Evolutionary conservation across 1,140 invertebrate genomes (phyloP).

Genomic region (Zaprionus tsacasi): DNA sequence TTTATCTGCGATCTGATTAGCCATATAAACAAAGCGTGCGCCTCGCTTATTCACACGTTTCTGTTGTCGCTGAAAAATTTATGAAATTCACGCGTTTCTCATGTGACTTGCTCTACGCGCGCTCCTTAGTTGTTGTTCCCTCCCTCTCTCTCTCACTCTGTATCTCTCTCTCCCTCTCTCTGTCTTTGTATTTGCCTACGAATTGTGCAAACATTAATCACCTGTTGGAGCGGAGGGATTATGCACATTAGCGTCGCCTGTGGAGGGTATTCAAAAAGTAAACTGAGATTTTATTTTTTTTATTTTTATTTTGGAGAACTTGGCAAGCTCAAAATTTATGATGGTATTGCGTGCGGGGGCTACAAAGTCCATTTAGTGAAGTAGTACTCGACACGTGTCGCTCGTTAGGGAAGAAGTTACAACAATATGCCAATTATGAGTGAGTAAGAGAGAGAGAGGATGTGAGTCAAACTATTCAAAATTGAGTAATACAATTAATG

Average conservation of each 20-base stretch:
- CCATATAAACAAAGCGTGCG: constrained; percentile 63
- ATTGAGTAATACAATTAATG: constrained; percentile 13
- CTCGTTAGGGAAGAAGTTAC: constrained; percentile 26
- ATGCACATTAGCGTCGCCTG: constrained; percentile 33
- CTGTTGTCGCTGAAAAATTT: constrained; percentile 59
- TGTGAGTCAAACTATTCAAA: neutral
- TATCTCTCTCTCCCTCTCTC: constrained; percentile 18
- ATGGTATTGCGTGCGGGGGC: constrained; percentile 32
- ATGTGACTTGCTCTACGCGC: constrained; percentile 59
- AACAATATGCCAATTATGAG: constrained; percentile 12
- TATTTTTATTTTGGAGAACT: constrained; percentile 17
- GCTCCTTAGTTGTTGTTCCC: neutral
- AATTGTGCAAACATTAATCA: constrained; percentile 71
- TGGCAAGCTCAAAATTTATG: constrained; percentile 20
- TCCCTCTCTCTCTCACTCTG: constrained; percentile 23
- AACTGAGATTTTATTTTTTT: neutral
- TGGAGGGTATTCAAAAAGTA: neutral
- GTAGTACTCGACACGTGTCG: constrained; percentile 33
- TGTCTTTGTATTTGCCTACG: constrained; percentile 34
- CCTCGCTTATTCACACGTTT: constrained; percentile 70
- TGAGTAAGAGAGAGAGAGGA: neutral
- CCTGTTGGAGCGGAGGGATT: constrained; percentile 26
- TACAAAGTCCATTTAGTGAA: constrained; percentile 42
- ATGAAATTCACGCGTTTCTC: constrained; percentile 71
- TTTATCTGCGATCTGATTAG: constrained; percentile 75